These are phyloP conservation scores for Thunnus albacares DNA, from an alignment of 2,797 vertebrate genomes.

Conservation along the genomic window DNA sequence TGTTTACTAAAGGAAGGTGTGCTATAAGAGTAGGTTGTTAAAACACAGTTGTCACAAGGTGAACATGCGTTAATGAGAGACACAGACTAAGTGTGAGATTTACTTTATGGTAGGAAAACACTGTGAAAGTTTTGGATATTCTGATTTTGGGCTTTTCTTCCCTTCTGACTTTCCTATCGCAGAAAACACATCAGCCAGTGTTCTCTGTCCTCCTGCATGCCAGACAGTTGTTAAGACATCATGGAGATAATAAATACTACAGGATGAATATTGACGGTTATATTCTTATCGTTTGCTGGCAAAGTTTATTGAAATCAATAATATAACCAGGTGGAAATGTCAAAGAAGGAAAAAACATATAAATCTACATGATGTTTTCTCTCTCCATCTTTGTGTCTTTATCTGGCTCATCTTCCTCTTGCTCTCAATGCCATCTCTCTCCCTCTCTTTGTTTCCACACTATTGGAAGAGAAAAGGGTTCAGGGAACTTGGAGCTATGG, in stretches of 20 bases:
- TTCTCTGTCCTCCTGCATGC: conserved; percentile 14
- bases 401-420: conserved; percentile 6
- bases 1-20: not conserved
- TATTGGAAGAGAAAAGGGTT: conserved; percentile 28
- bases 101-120: conserved; percentile 36
- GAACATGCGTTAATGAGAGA: conserved; percentile 11
- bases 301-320: not conserved
- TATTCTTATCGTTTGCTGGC: not conserved
- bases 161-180: conserved; percentile 21
- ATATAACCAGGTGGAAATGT: not conserved
- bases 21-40: not conserved
- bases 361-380: not conserved
- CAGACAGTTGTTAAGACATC: not conserved
- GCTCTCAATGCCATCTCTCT: not conserved
- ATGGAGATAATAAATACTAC: conserved; percentile 2
- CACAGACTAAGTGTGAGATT: not conserved
- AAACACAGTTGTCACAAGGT: conserved; percentile 4
- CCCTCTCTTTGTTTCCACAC: not conserved
- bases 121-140: conserved; percentile 19
- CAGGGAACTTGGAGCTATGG: conserved; percentile 9
- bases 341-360: not conserved
- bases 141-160: conserved; percentile 24
- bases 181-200: conserved; percentile 4
- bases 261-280: not conserved
- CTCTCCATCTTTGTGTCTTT: not conserved